These are phyloP conservation scores for Neodon shergylaensis DNA, from an alignment of 2,113 vertebrate species.

Conservation along the genomic window DNA sequence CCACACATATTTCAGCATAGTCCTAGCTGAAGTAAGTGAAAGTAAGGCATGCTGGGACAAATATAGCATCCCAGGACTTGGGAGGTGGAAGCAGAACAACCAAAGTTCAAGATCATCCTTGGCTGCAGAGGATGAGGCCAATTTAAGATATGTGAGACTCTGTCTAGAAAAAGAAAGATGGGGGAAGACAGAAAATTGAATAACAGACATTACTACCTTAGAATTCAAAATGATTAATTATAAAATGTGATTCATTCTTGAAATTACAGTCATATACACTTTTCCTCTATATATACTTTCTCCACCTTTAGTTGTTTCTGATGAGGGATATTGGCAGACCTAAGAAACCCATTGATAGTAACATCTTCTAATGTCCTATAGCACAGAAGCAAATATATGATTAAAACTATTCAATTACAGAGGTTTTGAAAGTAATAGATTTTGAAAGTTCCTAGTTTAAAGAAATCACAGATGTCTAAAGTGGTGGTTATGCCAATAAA, in stretches of 20 bases:
- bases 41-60: not conserved
- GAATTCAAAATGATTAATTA: not conserved
- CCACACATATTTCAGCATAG: not conserved
- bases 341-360: not conserved
- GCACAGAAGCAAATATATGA: not conserved
- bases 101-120: not conserved
- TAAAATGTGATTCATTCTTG: not conserved
- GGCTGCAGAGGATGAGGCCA: not conserved
- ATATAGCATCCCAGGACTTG: not conserved
- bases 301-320: not conserved
- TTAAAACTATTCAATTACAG: not conserved
- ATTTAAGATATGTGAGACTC: not conserved
- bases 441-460: not conserved
- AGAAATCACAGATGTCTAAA: not conserved
- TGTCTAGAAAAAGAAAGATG: not conserved
- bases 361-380: not conserved
- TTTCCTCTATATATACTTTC: not conserved
- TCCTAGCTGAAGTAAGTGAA: not conserved
- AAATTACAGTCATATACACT: not conserved
- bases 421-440: not conserved
- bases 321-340: not conserved
- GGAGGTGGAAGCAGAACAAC: not conserved
- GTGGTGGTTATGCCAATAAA: not conserved
- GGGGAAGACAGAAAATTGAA: not conserved
- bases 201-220: not conserved